Percentiles rank a stretch among this genome's conserved stretches.
phyloP scores from a whole-genome alignment of 2,888 invertebrate genomes.

The Ametastegia equiseti region DNA sequence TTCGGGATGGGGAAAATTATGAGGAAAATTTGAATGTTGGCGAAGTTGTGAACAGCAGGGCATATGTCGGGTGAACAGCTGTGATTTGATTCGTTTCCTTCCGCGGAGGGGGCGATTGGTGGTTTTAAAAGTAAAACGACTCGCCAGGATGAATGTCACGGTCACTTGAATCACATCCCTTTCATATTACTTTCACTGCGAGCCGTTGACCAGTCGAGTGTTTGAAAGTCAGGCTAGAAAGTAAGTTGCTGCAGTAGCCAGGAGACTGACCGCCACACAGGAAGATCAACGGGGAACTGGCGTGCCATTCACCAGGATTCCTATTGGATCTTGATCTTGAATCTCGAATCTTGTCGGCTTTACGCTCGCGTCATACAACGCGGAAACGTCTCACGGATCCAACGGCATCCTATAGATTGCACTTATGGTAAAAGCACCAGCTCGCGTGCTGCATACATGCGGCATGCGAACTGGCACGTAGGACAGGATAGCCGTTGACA shows the following conservation, averaged over 20 bases:
- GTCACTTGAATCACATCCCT: slow-evolving; percentile 59
- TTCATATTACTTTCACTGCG: slow-evolving; percentile 68
- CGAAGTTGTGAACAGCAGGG: neutral
- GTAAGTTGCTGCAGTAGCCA: slow-evolving; percentile 52
- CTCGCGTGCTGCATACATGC: too few species aligned
- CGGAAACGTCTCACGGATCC: neutral
- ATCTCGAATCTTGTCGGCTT: neutral
- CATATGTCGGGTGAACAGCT: neutral
- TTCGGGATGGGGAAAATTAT: too few species aligned
- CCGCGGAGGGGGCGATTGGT: neutral
- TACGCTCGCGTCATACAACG: slow-evolving; percentile 10
- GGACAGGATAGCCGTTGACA: neutral
- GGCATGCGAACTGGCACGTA: too few species aligned
- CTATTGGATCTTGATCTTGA: slow-evolving; percentile 33
- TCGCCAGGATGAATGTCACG: slow-evolving; percentile 60
- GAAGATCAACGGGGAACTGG: slow-evolving; percentile 3
- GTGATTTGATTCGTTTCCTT: neutral
- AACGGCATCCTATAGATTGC: neutral
- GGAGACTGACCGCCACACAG: neutral
- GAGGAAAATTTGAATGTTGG: too few species aligned
- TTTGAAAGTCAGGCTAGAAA: slow-evolving; percentile 71
- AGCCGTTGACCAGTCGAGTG: slow-evolving; percentile 67
- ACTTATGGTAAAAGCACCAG: neutral
- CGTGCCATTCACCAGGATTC: slow-evolving; percentile 22
- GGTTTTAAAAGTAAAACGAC: neutral